These are phyloP conservation scores for Sebastes diploproa DNA, from an alignment of 2,797 vertebrate species.

Conservation along the genomic window DNA sequence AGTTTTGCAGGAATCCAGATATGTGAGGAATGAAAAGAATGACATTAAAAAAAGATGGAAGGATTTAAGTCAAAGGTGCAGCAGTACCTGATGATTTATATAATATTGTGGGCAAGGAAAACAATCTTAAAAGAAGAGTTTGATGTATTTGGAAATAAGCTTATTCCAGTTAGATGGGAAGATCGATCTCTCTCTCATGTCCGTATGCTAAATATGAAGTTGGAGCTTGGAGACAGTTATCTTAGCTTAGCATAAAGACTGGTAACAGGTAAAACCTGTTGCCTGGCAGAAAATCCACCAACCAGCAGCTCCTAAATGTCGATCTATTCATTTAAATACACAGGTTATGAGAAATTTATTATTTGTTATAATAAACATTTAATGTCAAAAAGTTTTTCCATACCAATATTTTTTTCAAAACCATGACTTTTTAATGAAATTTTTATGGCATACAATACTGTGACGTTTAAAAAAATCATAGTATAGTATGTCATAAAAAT, in stretches of 20 bases:
- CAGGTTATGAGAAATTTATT: not conserved
- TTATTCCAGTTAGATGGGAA: not conserved
- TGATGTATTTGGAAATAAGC: not conserved
- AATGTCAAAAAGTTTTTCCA: not conserved
- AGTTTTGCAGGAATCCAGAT: not conserved
- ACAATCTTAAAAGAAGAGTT: not conserved
- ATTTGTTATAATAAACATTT: not conserved
- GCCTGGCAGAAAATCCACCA: not conserved
- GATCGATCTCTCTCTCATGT: not conserved
- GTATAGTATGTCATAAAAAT: too few species aligned
- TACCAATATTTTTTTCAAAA: not conserved
- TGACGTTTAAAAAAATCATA: too few species aligned
- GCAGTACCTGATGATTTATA: not conserved
- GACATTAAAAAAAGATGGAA: not conserved
- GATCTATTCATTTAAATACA: not conserved
- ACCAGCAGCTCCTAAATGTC: not conserved
- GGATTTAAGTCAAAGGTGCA: not conserved
- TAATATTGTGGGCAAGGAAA: not conserved
- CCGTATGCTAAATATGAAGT: not conserved
- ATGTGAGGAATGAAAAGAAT: slow-evolving; percentile 38
- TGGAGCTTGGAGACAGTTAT: not conserved
- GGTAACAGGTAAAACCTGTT: not conserved
- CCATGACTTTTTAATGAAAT: not conserved
- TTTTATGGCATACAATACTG: not conserved
- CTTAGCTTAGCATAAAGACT: not conserved